Percentiles rank a stretch among this genome's conserved stretches.
phyloP scores from a whole-genome alignment of 1,140 invertebrate species.

The Heliconius nattereri region DNA sequence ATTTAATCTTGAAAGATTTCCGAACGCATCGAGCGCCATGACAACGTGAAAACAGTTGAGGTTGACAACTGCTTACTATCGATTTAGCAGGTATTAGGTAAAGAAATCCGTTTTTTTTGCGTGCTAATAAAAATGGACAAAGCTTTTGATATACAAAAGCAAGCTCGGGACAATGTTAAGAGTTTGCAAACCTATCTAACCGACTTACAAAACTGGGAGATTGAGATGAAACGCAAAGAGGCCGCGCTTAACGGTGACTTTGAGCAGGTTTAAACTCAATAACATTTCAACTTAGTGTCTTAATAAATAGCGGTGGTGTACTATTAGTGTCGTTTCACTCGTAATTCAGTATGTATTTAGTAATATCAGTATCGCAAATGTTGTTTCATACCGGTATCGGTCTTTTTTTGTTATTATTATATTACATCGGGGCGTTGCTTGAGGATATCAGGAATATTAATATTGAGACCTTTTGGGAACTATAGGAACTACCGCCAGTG shows the following conservation, averaged over 20 bases:
- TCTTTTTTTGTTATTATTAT: slow-evolving; percentile 37
- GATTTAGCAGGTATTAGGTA: slow-evolving; percentile 48
- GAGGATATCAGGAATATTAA: slow-evolving; percentile 23
- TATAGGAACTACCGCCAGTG: slow-evolving; percentile 81
- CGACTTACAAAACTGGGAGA: slow-evolving; percentile 92
- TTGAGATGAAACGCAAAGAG: slow-evolving; percentile 92
- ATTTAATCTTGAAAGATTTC: slow-evolving; percentile 21
- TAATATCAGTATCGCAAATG: slow-evolving; percentile 25
- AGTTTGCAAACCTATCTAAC: slow-evolving; percentile 87
- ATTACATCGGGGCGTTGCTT: slow-evolving; percentile 32
- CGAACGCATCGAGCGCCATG: slow-evolving; percentile 43
- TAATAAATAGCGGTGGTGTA: slow-evolving; percentile 31
- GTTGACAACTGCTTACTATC: slow-evolving; percentile 39
- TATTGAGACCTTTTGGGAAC: slow-evolving; percentile 40
- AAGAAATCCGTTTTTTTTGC: slow-evolving; percentile 46
- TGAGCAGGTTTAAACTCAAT: slow-evolving; percentile 63
- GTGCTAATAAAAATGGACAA: slow-evolving; percentile 68
- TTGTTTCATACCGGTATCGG: slow-evolving; percentile 32
- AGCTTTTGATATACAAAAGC: slow-evolving; percentile 83
- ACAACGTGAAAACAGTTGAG: slow-evolving; percentile 48
- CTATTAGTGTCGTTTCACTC: slow-evolving; percentile 10
- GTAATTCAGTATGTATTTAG: slow-evolving; percentile 36
- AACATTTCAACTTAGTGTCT: slow-evolving; percentile 32
- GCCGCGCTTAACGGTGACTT: slow-evolving; percentile 79
- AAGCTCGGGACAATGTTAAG: slow-evolving; percentile 87